Conservation (phyloP, 2,888 invertebrate genomes). For the Beris chalybata region DNA sequence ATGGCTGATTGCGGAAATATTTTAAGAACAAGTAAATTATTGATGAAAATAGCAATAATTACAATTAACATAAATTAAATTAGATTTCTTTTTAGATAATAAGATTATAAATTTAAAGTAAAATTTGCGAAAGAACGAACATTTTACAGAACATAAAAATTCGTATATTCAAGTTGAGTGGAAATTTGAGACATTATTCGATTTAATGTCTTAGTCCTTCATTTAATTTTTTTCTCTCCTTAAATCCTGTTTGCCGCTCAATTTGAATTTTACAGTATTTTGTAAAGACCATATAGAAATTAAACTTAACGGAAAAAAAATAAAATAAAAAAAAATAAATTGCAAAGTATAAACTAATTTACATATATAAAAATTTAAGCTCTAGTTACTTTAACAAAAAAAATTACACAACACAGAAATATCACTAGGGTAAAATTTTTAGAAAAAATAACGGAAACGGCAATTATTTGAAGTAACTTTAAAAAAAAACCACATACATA, state of each 20-base stretch:
- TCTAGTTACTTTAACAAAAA: slow-evolving; percentile 6
- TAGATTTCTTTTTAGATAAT: slow-evolving; percentile 22
- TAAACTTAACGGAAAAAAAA: not conserved
- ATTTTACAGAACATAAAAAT: slow-evolving; percentile 16
- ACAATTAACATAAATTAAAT: slow-evolving; percentile 13
- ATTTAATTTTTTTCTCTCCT: too few relatives aligned
- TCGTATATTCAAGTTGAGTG: slow-evolving; percentile 12
- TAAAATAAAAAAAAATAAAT: slow-evolving; percentile 1
- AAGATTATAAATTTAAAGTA: slow-evolving; percentile 13
- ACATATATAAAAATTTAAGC: slow-evolving; percentile 14
- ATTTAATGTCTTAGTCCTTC: too few relatives aligned
- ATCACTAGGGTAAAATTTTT: slow-evolving; percentile 30
- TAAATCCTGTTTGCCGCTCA: slow-evolving; percentile 5
- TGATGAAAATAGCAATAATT: slow-evolving; percentile 29
- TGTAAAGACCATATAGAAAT: slow-evolving; percentile 16
- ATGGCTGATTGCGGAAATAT: slow-evolving; percentile 22
- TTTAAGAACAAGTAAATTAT: slow-evolving; percentile 2
- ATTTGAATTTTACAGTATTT: slow-evolving; percentile 24
- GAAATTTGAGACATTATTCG: slow-evolving; percentile 2
- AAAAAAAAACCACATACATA: slow-evolving; percentile 7
- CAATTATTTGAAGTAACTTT: slow-evolving; percentile 8
- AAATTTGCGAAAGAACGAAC: slow-evolving; percentile 5
- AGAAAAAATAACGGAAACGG: slow-evolving; percentile 19
- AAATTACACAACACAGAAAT: slow-evolving; percentile 19
- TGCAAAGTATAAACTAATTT: too few relatives aligned